Evolutionary conservation across 2,113 vertebrate genomes (phyloP).

Genomic region (Ptychochromis oligacanthus): DNA sequence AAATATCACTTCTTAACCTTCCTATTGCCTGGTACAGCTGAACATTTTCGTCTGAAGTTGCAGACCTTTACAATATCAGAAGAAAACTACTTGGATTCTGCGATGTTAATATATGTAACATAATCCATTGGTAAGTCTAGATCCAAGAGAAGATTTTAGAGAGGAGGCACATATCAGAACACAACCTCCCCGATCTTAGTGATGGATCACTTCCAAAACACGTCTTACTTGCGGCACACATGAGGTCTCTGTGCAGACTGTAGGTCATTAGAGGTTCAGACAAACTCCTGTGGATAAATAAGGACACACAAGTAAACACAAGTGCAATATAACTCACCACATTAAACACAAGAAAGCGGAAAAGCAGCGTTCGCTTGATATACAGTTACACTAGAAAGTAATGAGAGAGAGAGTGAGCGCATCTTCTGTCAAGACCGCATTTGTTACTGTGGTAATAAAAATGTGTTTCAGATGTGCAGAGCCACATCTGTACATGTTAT

Average conservation of each 20-base stretch:
- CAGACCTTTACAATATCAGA: not conserved
- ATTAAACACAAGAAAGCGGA: not conserved
- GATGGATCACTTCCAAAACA: not conserved
- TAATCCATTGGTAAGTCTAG: not conserved
- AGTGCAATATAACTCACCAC: not conserved
- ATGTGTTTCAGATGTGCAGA: not conserved
- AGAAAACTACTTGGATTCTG: not conserved
- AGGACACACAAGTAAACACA: conserved; percentile 30
- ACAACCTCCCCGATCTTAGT: not conserved
- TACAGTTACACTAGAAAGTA: not conserved
- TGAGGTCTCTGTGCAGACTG: conserved; percentile 90
- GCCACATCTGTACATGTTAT: not conserved
- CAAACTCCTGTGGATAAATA: conserved; percentile 84
- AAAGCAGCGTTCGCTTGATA: not conserved
- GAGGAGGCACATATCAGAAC: not conserved
- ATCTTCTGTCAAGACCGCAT: not conserved
- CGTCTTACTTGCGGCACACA: conserved; percentile 94
- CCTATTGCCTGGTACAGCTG: not conserved
- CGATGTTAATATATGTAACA: not conserved
- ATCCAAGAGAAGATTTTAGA: not conserved
- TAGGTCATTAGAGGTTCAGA: conserved; percentile 97
- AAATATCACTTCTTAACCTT: not conserved
- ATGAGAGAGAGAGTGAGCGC: not conserved
- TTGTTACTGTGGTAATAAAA: conserved; percentile 1
- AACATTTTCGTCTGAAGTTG: not conserved